Evolutionary conservation across 2,888 invertebrate species (phyloP), one percentile per base, ranked within the genome.

Genomic region (Nasonia oneida): DNA sequence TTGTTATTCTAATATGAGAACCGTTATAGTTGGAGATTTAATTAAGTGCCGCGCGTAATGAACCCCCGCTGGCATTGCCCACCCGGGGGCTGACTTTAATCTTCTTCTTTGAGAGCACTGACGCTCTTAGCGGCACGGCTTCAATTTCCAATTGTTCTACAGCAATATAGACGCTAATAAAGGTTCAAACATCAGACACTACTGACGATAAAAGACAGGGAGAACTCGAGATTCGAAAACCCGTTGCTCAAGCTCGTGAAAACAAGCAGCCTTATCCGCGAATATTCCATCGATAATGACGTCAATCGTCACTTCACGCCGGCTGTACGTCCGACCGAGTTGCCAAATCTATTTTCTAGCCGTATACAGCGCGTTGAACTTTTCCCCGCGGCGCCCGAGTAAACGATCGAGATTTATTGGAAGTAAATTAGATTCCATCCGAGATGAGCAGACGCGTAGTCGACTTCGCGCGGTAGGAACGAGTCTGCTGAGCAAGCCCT

Each of bases 391-490:
- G 15, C 61, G 57, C 64, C 23, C 4, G 64, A 33, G 50, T 74
- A 82, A 85, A 82, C 42, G 78, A 85, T 78, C 53, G 57, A 82
- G 85, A 85, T 85, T 85, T 85, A 85, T 85, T 74, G 78, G 29
- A 82, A 79, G 74, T 82, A 85, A 82, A 85, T 85, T 85, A 85
- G 75, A 85, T 82, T 82, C 79, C 77, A 85, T 85, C 85, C 10
- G 29, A 23, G 39, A 64, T 23, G 71, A 71, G 39, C 71, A 42
- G 42, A 71, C 33, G 71, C 71, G 37, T 18, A 33, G 71, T n/a
- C 61, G 61, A 61, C 23, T 8, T 61, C 61, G 61, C 5, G 2
- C 2, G 15, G 15, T 0, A 53, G 15, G 23, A 47, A 37, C 67
- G n/a, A 15, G 39, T 70, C 61, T 77, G 85, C 70, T 76, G 77